Percentiles rank a stretch among this genome's conserved stretches.
phyloP scores from a whole-genome alignment of 2,797 vertebrate genomes.

The Halcyon badia region DNA sequence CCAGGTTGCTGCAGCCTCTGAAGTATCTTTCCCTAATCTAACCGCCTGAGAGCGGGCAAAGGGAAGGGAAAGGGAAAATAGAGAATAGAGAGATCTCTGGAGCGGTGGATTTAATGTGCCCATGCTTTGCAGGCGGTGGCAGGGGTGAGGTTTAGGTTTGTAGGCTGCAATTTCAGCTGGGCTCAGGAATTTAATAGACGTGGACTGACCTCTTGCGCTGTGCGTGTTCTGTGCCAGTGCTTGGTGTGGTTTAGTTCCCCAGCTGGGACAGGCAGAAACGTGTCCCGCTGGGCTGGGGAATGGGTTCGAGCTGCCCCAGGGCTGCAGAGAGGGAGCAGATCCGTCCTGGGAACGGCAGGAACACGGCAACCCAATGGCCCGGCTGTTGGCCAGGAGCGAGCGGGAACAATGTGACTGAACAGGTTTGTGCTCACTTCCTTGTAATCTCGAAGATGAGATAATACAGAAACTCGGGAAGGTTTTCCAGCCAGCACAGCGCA shows the following conservation, averaged over 20 bases:
- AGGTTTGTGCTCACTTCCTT: conserved; percentile 45
- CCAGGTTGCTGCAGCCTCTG: neutral
- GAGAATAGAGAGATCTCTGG: fast-evolving
- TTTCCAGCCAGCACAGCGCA: neutral
- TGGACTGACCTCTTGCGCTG: fast-evolving
- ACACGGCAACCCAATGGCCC: neutral
- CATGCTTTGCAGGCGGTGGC: neutral
- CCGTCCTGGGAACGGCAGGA: neutral
- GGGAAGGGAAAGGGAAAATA: neutral
- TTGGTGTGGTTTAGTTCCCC: neutral
- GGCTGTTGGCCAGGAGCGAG: neutral
- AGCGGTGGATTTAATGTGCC: fast-evolving
- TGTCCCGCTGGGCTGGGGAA: fast-evolving
- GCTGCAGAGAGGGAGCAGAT: neutral
- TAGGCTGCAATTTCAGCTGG: neutral
- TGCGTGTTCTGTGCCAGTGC: neutral
- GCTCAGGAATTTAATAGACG: neutral
- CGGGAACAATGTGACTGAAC: neutral
- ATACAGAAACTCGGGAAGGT: neutral
- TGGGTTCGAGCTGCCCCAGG: neutral
- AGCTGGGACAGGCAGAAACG: neutral
- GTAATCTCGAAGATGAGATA: neutral
- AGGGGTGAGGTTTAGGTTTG: fast-evolving
- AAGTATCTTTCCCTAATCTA: too few species aligned
- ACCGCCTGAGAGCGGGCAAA: neutral